Percentiles rank a stretch among this genome's conserved stretches.
phyloP scores from a whole-genome alignment of 1,140 invertebrate species.

The Drosophila neocordata region DNA sequence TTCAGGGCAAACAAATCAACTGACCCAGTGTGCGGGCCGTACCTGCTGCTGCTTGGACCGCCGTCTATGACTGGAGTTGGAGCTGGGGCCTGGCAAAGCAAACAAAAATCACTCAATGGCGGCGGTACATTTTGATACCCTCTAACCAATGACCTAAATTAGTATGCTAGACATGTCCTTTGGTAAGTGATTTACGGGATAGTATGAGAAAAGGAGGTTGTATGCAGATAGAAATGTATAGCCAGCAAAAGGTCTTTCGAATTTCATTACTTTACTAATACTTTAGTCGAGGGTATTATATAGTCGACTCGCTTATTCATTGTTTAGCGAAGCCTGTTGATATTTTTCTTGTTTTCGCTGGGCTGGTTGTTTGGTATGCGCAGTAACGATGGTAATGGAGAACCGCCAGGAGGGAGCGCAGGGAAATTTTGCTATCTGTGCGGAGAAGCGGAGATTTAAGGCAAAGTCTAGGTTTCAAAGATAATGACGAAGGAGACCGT shows the following conservation, averaged over 20 bases:
- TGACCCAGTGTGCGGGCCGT: neutral
- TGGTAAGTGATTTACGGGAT: neutral
- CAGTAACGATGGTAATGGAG: slow-evolving; percentile 13
- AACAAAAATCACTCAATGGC: slow-evolving; percentile 12
- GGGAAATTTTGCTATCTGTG: slow-evolving; percentile 1
- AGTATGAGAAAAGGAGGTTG: neutral
- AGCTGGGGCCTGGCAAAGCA: slow-evolving; percentile 2
- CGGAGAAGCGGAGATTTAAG: neutral
- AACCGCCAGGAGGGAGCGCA: slow-evolving; percentile 1
- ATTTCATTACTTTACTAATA: neutral
- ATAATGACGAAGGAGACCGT: neutral
- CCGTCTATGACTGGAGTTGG: neutral
- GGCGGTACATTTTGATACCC: slow-evolving; percentile 3
- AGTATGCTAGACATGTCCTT: too few relatives aligned
- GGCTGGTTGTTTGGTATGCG: slow-evolving; percentile 31
- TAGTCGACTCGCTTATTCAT: slow-evolving; percentile 6
- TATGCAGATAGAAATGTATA: too few relatives aligned
- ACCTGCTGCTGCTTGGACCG: neutral
- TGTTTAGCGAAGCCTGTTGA: slow-evolving; percentile 49
- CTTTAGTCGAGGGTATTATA: neutral
- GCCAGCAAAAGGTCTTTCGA: neutral
- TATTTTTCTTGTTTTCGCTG: slow-evolving; percentile 53
- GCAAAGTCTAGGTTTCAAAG: neutral
- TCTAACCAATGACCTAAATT: neutral
- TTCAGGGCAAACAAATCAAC: neutral